Conservation (phyloP, 2,888 invertebrate genomes). For the Operophtera brumata region DNA sequence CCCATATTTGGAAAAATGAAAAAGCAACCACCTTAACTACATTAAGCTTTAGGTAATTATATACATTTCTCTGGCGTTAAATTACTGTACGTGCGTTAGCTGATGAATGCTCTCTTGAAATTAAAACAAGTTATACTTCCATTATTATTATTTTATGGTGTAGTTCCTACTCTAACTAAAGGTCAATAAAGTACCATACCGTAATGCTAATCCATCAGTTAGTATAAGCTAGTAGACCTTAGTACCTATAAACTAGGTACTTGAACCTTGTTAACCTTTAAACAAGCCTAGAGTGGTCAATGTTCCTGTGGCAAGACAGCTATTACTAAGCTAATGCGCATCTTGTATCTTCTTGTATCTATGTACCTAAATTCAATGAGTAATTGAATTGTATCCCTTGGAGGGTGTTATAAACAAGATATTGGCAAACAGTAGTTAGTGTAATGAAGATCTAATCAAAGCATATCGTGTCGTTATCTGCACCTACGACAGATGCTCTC, state of each 20-base stretch:
- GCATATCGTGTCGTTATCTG: background rate
- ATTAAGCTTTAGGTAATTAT: too few species aligned
- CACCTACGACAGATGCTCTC: background rate
- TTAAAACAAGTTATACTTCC: too few species aligned
- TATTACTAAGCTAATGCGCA: background rate
- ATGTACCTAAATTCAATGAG: background rate
- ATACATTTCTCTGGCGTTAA: too few species aligned
- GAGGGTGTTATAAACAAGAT: background rate
- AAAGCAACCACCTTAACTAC: too few species aligned
- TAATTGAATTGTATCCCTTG: background rate
- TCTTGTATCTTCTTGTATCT: background rate
- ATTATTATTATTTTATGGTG: too few species aligned
- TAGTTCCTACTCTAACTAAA: too few species aligned
- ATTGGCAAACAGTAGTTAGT: background rate
- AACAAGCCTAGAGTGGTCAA: constrained; percentile 13
- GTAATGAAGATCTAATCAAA: background rate
- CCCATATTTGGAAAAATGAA: too few species aligned
- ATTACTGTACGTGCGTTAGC: too few species aligned
- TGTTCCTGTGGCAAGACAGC: background rate
- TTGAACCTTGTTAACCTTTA: constrained; percentile 22
- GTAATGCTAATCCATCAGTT: too few species aligned
- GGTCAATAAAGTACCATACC: too few species aligned
- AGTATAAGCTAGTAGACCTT: background rate
- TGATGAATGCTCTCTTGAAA: too few species aligned
- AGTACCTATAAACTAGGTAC: constrained; percentile 1